Evolutionary conservation across 2,113 vertebrate species (phyloP).

Genomic region (Platysternon megacephalum): DNA sequence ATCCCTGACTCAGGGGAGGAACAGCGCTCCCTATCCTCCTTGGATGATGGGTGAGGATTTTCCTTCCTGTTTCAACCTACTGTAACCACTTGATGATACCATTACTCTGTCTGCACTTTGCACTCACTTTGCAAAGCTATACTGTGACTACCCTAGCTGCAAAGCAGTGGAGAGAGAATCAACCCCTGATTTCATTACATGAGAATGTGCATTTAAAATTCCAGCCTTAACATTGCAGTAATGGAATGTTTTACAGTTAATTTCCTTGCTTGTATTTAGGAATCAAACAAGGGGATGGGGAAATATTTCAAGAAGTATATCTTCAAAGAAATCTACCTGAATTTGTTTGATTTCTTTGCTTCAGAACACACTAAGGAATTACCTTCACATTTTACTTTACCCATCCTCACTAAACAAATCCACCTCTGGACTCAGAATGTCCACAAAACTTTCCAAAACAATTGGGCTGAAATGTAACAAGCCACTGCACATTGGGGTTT

Average conservation of each 20-base stretch:
- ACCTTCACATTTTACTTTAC: background rate
- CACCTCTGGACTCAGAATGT: background rate
- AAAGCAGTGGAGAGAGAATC: slow-evolving; percentile 21
- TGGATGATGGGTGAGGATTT: background rate
- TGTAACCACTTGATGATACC: background rate
- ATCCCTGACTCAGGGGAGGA: no score
- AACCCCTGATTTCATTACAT: background rate
- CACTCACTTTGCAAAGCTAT: background rate
- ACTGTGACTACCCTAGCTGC: background rate
- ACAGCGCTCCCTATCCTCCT: background rate
- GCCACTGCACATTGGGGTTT: background rate
- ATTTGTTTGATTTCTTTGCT: background rate
- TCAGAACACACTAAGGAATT: background rate
- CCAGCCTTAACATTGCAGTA: background rate
- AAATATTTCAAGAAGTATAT: background rate
- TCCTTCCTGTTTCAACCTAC: background rate
- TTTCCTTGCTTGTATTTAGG: background rate
- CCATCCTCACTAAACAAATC: background rate
- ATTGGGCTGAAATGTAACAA: background rate
- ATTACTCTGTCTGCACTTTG: background rate
- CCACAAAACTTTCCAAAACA: background rate
- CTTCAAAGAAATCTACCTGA: background rate
- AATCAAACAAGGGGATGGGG: background rate
- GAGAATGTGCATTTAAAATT: background rate
- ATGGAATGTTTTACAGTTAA: background rate